phyloP scores from a whole-genome alignment of 2,888 invertebrate genomes.

The Neoitamus cyanurus region DNA sequence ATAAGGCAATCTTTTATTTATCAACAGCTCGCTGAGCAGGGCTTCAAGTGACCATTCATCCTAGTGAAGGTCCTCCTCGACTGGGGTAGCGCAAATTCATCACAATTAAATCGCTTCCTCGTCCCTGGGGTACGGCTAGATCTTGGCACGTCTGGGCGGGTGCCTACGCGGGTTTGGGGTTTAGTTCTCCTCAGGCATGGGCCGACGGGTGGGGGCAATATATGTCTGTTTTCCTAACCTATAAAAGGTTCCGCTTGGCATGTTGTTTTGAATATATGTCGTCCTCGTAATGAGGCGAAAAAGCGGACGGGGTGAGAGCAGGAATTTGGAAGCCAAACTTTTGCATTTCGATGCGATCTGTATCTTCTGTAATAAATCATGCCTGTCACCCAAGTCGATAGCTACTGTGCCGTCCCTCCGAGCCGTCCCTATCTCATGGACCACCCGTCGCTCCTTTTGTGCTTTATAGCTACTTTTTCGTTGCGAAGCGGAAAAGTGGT shows the following conservation, averaged over 20 bases:
- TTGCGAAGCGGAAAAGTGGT: neutral
- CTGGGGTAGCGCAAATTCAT: neutral
- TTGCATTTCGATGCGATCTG: neutral
- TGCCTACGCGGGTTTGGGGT: neutral
- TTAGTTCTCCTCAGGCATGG: neutral
- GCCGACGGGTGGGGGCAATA: neutral
- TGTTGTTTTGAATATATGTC: neutral
- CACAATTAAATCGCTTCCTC: neutral
- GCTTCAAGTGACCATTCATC: neutral
- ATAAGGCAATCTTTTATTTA: constrained; percentile 1
- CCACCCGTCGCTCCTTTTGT: neutral
- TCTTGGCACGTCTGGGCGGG: neutral
- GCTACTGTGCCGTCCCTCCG: neutral
- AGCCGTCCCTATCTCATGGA: neutral
- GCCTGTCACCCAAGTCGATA: neutral
- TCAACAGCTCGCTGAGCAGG: neutral
- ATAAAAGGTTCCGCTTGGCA: neutral
- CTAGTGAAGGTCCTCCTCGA: neutral
- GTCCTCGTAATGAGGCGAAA: neutral
- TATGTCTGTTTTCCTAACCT: neutral
- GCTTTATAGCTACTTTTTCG: constrained; percentile 5
- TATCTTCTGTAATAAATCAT: constrained; percentile 3
- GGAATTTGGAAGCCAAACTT: neutral
- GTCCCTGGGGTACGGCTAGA: no score
- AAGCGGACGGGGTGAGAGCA: neutral